Evolutionary conservation across 2,888 invertebrate genomes (phyloP), one percentile per base, ranked within the genome.

Genomic region (Epinotia demarniana): DNA sequence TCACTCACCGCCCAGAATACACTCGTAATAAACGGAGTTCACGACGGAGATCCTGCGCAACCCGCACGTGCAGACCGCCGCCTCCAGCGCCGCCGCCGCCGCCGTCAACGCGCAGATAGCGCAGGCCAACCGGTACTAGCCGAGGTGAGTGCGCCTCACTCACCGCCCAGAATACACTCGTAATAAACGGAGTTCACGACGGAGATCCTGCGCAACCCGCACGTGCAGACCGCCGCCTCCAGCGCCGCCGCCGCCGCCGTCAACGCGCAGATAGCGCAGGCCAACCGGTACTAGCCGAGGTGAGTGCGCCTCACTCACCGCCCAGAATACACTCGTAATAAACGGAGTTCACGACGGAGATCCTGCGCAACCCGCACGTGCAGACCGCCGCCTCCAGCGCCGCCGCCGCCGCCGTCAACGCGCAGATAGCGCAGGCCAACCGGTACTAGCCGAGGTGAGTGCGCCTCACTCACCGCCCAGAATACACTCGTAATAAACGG

Each of bases 11-110:
- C 18, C 18, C 12, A 58, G 19, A 58, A 18, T 43, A 43, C n/a
- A n/a, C n/a, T n/a, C n/a, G n/a, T n/a, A n/a, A n/a, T n/a, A n/a
- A 89, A 97, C 97, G 80, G 99, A 99, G 94, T 99, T 99, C 92
- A 97, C 99, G 53, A 96, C 97, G 62, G 99, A 99, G 85, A 98
- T 99, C 82, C 95, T 99, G 89, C 96, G 97, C 83, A 99, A 99
- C 90, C 98, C 98, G 87, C 97, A 98, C 87, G 99, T 99, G 58
- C 98, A 99, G 93, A 96, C 95, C 80, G 98, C 98, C 27, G 98
- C 99, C 5, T 96, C 97, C 60, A 97, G 96, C n/a, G n/a, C n/a
- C n/a, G n/a, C n/a, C 87, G 98, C 98, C 23, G 98, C 98, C 68
- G 96, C 97, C 72, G 97, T 98, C 82, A 97, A 97, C 87, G 95